Evolutionary conservation across 2,797 vertebrate species (phyloP).

Genomic region (Jordanella pulchra): DNA sequence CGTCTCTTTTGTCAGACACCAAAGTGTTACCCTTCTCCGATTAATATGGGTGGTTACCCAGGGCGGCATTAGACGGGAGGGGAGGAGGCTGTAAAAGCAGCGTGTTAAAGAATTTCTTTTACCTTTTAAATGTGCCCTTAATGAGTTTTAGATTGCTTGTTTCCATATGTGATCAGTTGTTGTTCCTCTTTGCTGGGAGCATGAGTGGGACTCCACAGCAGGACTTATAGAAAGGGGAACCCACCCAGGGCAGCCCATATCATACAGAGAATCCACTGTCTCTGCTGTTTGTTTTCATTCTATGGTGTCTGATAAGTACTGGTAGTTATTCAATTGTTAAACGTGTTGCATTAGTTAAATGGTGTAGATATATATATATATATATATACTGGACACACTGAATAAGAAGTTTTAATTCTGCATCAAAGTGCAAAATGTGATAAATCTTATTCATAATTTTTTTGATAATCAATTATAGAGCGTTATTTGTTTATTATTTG

Average conservation of each 20-base stretch:
- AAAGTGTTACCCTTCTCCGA: background rate
- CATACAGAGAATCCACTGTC: background rate
- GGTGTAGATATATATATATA: too few species aligned
- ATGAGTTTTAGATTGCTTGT: background rate
- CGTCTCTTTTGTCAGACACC: conserved; percentile 28
- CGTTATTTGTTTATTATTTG: background rate
- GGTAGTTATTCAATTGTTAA: background rate
- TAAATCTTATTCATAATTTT: background rate
- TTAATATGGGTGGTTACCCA: background rate
- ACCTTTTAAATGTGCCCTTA: background rate
- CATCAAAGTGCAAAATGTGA: background rate
- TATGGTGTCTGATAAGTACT: background rate
- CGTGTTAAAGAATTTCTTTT: background rate
- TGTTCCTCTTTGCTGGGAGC: background rate
- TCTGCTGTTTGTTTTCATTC: background rate
- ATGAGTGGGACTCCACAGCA: background rate
- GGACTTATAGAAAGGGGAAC: background rate
- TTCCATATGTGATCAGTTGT: background rate
- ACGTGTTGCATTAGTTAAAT: background rate
- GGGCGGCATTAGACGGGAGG: background rate
- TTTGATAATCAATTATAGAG: background rate
- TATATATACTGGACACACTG: too few species aligned
- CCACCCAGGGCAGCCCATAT: background rate
- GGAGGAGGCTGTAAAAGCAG: background rate
- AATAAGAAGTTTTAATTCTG: background rate